Evolutionary conservation across 2,888 invertebrate species (phyloP).

Genomic region (Pristionchus fissidentatus): DNA sequence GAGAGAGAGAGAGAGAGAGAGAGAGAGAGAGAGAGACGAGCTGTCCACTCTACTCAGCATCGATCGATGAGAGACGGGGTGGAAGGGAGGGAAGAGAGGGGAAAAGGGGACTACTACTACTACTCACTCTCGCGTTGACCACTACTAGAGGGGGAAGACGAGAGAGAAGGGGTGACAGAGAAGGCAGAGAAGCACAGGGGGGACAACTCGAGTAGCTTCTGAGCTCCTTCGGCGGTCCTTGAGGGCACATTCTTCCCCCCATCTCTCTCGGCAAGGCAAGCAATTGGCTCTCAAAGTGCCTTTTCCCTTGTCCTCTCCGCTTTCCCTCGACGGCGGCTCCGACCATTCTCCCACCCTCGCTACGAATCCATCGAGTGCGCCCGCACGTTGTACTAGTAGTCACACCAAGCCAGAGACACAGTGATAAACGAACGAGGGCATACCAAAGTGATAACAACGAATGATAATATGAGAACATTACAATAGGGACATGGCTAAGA

Average conservation of each 20-base stretch:
- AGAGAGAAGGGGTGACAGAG: background rate
- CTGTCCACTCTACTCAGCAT: slow-evolving; percentile 34
- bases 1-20: background rate
- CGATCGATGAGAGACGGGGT: slow-evolving; percentile 23
- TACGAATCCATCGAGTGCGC: slow-evolving; percentile 12
- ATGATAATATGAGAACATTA: too few relatives aligned
- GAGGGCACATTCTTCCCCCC: background rate
- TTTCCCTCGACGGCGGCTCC: background rate
- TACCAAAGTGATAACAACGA: too few relatives aligned
- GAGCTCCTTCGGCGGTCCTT: too few relatives aligned
- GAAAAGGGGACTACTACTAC: slow-evolving; percentile 33
- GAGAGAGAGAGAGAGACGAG: slow-evolving; percentile 2
- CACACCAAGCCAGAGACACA: background rate
- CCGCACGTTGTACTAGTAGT: background rate
- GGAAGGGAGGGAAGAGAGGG: background rate
- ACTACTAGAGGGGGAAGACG: background rate
- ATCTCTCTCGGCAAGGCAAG: background rate
- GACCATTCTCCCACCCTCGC: slow-evolving; percentile 21
- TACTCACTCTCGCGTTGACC: background rate
- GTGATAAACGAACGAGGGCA: background rate
- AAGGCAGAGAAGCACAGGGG: background rate
- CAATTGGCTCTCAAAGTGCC: slow-evolving; percentile 31
- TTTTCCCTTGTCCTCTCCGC: background rate
- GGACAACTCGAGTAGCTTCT: background rate
- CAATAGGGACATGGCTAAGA: too few relatives aligned